phyloP scores from a whole-genome alignment of 92 coral and sea anemone genomes.

The Actinernus sp. region DNA sequence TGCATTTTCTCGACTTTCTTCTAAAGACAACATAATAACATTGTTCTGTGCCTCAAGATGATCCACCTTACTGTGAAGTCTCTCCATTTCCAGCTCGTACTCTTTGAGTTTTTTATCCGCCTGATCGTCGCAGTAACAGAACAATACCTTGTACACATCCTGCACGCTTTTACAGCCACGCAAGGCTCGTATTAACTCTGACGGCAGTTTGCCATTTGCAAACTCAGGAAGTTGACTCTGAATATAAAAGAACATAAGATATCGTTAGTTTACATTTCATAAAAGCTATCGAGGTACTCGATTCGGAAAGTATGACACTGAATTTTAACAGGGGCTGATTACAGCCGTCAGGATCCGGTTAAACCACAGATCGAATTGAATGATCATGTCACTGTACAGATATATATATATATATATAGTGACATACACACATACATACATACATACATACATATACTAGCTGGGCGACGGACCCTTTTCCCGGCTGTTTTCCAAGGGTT shows the following conservation, averaged over 20 bases:
- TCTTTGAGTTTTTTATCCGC: conserved; percentile 93
- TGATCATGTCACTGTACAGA: too few species aligned
- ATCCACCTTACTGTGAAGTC: conserved; percentile 86
- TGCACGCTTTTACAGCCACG: conserved; percentile 81
- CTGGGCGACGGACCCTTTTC: too few species aligned
- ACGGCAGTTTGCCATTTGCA: conserved; percentile 84
- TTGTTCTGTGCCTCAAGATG: conserved; percentile 96
- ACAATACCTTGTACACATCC: conserved; percentile 90
- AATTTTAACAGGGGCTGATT: too few species aligned
- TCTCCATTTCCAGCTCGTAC: conserved; percentile 94
- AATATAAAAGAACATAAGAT: conserved; percentile 1
- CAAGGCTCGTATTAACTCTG: conserved; percentile 81
- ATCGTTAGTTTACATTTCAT: too few species aligned
- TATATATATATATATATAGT: too few species aligned
- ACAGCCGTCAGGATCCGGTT: too few species aligned
- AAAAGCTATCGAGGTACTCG: too few species aligned
- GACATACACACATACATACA: too few species aligned
- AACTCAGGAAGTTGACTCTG: conserved; percentile 98
- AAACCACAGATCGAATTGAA: too few species aligned
- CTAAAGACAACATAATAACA: conserved; percentile 84
- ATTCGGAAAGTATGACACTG: too few species aligned
- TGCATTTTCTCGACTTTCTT: conserved; percentile 90
- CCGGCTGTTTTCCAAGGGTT: too few species aligned
- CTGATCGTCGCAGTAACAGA: conserved; percentile 91
- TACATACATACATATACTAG: too few species aligned